Percentiles rank a stretch among this genome's conserved stretches.
phyloP scores from a whole-genome alignment of 1,140 invertebrate species.

The Spodoptera litura region DNA sequence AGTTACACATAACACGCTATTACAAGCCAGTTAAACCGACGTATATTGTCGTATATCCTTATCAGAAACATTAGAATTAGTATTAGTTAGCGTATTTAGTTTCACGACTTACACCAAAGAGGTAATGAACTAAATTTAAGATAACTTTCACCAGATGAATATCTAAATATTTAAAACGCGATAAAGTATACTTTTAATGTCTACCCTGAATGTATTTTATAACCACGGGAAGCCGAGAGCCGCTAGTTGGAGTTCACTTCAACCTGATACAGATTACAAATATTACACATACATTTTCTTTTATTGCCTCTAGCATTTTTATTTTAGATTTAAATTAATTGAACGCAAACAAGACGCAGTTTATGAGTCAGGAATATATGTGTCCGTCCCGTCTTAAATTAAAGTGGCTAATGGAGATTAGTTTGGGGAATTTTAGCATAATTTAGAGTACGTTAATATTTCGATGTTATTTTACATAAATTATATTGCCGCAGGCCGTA shows the following conservation, averaged over 20 bases:
- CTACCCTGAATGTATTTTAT: conserved; percentile 78
- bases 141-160: conserved; percentile 81
- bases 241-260: conserved; percentile 54
- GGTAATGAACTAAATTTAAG: conserved; percentile 78
- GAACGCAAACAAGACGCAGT: conserved; percentile 74
- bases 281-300: conserved; percentile 74
- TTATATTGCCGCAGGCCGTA: conserved; percentile 52
- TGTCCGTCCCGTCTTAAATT: conserved; percentile 65
- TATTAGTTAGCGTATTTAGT: conserved; percentile 60
- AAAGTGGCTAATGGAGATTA: conserved; percentile 60
- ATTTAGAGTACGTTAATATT: conserved; percentile 61
- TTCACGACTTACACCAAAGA: conserved; percentile 63
- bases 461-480: conserved; percentile 65
- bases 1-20: neutral
- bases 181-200: conserved; percentile 85
- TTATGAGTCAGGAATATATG: conserved; percentile 65
- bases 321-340: conserved; percentile 80
- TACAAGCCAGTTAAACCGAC: neutral
- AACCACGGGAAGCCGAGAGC: conserved; percentile 63
- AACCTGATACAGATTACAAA: conserved; percentile 75
- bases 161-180: conserved; percentile 82
- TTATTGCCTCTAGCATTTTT: conserved; percentile 74
- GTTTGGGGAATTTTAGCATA: conserved; percentile 60
- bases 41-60: neutral
- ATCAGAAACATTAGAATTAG: conserved; percentile 24